Conservation (phyloP, 2,113 vertebrate genomes). For the Rhinichthys klamathensis region DNA sequence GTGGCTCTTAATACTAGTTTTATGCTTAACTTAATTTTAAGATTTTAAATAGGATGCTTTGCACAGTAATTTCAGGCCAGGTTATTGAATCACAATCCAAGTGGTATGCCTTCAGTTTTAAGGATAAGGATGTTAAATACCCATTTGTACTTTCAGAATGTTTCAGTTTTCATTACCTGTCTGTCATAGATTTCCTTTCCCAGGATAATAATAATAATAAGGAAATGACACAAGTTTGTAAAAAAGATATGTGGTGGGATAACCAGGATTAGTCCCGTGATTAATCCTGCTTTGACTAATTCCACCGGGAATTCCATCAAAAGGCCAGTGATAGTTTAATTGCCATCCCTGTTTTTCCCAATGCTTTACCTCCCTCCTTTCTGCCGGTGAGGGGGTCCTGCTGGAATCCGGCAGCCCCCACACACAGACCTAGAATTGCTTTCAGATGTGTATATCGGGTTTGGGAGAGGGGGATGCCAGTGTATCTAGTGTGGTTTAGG, state of each 20-base stretch:
- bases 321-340: conserved; percentile 76
- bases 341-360: conserved; percentile 72
- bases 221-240: conserved; percentile 75
- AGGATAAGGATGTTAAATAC: conserved; percentile 35
- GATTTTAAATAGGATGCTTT: conserved; percentile 41
- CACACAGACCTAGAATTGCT: conserved; percentile 70
- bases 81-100: conserved; percentile 35
- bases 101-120: conserved; percentile 16
- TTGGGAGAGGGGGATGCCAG: conserved; percentile 43
- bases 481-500: conserved; percentile 46
- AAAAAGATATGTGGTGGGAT: conserved; percentile 65
- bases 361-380: conserved; percentile 72
- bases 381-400: conserved; percentile 64
- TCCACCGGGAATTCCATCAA: conserved; percentile 79
- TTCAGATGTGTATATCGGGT: conserved; percentile 72
- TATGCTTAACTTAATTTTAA: conserved; percentile 2
- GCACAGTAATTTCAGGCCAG: conserved; percentile 20
- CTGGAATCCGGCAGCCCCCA: conserved; percentile 72
- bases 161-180: conserved; percentile 37
- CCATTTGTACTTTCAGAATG: conserved; percentile 20
- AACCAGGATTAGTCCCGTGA: conserved; percentile 69
- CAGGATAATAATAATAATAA: conserved; percentile 80
- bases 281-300: conserved; percentile 76
- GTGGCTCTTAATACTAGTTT: conserved; percentile 20
- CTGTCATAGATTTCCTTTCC: conserved; percentile 67